Percentiles rank a stretch among this genome's conserved stretches.
phyloP scores from a whole-genome alignment of 2,113 vertebrate species.

The Ibidorhyncha struthersii region DNA sequence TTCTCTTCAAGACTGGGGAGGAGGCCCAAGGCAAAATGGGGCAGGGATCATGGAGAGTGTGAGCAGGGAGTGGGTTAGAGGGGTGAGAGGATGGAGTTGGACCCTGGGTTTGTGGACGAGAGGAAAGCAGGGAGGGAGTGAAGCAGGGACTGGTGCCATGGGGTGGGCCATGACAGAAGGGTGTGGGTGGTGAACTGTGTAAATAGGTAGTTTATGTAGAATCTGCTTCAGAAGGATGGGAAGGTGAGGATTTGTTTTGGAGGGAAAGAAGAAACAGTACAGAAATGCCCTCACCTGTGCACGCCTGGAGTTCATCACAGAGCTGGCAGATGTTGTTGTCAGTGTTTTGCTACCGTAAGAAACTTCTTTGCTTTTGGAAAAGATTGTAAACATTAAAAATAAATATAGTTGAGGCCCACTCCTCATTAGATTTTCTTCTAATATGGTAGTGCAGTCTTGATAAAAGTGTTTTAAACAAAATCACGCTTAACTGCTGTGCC shows the following conservation, averaged over 20 bases:
- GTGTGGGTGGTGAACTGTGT: too few relatives aligned
- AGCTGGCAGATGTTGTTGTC: not conserved
- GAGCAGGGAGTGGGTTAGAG: not conserved
- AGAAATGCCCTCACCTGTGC: not conserved
- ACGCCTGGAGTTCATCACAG: not conserved
- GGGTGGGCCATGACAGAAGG: not conserved
- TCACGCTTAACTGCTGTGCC: not conserved
- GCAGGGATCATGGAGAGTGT: not conserved
- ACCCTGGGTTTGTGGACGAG: not conserved
- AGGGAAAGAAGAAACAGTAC: not conserved
- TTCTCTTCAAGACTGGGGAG: not conserved
- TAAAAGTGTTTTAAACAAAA: not conserved
- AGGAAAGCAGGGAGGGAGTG: not conserved
- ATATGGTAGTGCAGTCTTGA: not conserved
- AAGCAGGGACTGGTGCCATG: not conserved
- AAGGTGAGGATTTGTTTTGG: not conserved
- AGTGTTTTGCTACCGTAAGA: not conserved
- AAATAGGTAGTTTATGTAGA: not conserved
- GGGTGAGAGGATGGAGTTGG: not conserved
- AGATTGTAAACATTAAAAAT: not conserved
- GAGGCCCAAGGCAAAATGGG: not conserved
- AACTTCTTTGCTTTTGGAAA: not conserved
- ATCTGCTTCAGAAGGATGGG: not conserved
- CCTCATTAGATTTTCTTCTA: not conserved
- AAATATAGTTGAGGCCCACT: not conserved